Percentiles rank a stretch among this genome's conserved stretches.
phyloP scores from a whole-genome alignment of 1,140 invertebrate species.

The Drosophila funebris region DNA sequence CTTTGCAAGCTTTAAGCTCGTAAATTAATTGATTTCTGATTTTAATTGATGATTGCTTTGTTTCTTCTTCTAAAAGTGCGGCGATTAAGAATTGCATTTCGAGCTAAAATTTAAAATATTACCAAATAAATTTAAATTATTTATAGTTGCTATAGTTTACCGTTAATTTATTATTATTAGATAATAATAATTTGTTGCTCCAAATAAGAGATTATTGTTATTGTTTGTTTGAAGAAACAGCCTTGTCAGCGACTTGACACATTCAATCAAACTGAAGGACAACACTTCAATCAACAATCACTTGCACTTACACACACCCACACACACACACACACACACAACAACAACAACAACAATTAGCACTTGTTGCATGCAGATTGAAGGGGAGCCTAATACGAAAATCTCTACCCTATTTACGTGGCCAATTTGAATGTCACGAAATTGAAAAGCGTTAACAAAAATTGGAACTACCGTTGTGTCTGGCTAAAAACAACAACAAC shows the following conservation, averaged over 20 bases:
- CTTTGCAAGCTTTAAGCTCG: too few relatives aligned
- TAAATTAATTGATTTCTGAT: too few relatives aligned
- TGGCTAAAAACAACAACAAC: not conserved
- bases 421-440: constrained; percentile 73
- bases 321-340: constrained; percentile 2
- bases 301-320: constrained; percentile 8
- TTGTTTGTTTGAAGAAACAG: constrained; percentile 3
- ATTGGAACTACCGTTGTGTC: constrained; percentile 56
- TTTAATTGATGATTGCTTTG: too few relatives aligned
- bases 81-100: too few relatives aligned
- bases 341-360: constrained; percentile 12
- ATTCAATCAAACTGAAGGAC: constrained; percentile 33
- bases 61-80: too few relatives aligned
- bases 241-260: constrained; percentile 29
- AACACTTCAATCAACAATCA: constrained; percentile 19
- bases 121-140: too few relatives aligned
- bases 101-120: too few relatives aligned
- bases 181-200: not conserved
- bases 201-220: not conserved
- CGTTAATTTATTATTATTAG: not conserved
- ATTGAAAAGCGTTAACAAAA: constrained; percentile 55
- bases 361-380: constrained; percentile 31
- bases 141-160: too few relatives aligned
- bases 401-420: constrained; percentile 59
- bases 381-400: constrained; percentile 18